These are phyloP conservation scores for Pelusios castaneus DNA, from an alignment of 2,113 vertebrate genomes.

Conservation along the genomic window DNA sequence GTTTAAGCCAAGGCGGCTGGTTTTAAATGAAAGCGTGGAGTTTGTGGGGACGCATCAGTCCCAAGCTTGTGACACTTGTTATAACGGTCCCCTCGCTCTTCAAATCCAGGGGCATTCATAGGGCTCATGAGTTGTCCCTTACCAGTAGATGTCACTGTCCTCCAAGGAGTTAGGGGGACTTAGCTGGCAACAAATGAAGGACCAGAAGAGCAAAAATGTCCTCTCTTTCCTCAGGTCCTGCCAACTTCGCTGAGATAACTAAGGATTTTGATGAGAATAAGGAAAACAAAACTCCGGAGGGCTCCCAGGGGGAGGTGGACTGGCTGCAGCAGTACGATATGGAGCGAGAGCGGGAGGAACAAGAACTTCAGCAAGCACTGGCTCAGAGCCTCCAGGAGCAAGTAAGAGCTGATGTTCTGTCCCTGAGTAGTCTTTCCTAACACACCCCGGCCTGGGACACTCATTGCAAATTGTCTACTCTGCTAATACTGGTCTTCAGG, in stretches of 20 bases:
- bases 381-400: constrained; percentile 98
- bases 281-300: constrained; percentile 97
- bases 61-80: too few species aligned
- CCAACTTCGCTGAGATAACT: constrained; percentile 79
- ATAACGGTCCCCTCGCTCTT: background rate
- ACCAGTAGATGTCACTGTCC: constrained; percentile 65
- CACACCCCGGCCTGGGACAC: background rate
- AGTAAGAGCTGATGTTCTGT: constrained; percentile 77
- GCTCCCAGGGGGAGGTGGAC: constrained; percentile 89
- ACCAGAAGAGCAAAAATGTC: background rate
- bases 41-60: too few species aligned
- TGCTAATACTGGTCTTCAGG: background rate
- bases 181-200: background rate
- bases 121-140: background rate
- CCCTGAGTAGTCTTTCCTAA: background rate
- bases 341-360: constrained; percentile 95
- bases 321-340: constrained; percentile 95
- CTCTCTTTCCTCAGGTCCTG: constrained; percentile 72
- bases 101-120: background rate
- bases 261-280: constrained; percentile 98
- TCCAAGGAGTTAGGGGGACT: constrained; percentile 1
- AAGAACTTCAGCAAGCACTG: constrained; percentile 96
- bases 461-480: background rate
- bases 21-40: background rate
- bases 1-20: background rate